A percentile compares a stretch with the other conserved stretches of the same genome.
Evolutionary conservation across 2,888 invertebrate species (phyloP).

Genomic region (Frankliniella intonsa): DNA sequence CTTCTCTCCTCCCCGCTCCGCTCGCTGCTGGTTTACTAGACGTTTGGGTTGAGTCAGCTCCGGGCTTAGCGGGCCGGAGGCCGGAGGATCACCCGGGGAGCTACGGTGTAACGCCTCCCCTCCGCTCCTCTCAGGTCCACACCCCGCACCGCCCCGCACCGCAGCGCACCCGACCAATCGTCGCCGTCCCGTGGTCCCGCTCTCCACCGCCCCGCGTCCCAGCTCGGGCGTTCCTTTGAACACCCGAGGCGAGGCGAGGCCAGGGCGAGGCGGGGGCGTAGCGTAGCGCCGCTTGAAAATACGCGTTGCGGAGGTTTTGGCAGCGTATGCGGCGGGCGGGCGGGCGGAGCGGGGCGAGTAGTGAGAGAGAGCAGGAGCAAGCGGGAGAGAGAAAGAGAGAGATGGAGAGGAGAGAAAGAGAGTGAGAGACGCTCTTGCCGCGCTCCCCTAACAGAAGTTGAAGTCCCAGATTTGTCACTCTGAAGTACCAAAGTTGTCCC

Average conservation of each 20-base stretch:
- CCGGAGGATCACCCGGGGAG: not conserved
- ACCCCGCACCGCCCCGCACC: not conserved
- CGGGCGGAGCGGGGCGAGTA: not conserved
- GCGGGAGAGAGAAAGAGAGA: too few relatives aligned
- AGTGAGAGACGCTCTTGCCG: too few relatives aligned
- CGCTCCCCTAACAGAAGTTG: too few relatives aligned
- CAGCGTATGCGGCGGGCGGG: not conserved
- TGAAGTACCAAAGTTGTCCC: too few relatives aligned
- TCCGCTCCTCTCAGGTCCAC: not conserved
- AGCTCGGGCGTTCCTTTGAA: not conserved
- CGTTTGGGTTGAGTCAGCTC: conserved; percentile 17
- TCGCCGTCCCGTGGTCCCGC: not conserved
- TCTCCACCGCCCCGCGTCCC: not conserved
- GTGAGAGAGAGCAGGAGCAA: not conserved
- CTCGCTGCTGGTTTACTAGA: not conserved
- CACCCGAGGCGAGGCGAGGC: not conserved
- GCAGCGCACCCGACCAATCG: not conserved
- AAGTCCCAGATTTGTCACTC: too few relatives aligned
- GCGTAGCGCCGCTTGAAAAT: too few relatives aligned
- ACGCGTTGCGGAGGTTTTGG: not conserved
- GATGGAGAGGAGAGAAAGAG: too few relatives aligned
- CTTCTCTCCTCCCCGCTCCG: not conserved
- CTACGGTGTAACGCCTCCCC: not conserved
- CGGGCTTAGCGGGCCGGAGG: not conserved
- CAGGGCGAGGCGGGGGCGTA: not conserved